Evolutionary conservation across 2,797 vertebrate genomes (phyloP).

Genomic region (Anguilla anguilla): DNA sequence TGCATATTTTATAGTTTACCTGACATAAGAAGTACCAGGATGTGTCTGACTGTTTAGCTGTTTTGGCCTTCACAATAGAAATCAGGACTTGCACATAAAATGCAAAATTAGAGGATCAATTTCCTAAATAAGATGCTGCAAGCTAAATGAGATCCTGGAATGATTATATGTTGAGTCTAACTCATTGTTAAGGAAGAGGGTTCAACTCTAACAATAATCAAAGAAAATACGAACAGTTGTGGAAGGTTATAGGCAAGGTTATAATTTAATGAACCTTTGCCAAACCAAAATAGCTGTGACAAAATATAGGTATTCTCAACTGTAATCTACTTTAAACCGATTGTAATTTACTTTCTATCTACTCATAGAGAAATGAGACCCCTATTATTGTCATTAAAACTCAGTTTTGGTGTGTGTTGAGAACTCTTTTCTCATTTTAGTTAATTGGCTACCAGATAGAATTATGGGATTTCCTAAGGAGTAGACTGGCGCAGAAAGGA

Average conservation of each 20-base stretch:
- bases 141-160: constrained; percentile 7
- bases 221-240: constrained; percentile 24
- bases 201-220: constrained; percentile 14
- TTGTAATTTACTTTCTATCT: constrained; percentile 24
- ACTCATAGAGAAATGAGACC: constrained; percentile 17
- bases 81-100: constrained; percentile 8
- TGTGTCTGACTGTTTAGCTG: neutral
- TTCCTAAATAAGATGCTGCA: constrained; percentile 20
- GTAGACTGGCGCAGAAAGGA: neutral
- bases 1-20: neutral
- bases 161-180: constrained; percentile 29
- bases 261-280: constrained; percentile 26
- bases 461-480: constrained; percentile 16
- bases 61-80: constrained; percentile 1
- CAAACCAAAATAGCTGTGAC: constrained; percentile 33
- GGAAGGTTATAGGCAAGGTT: constrained; percentile 14
- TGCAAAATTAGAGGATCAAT: constrained; percentile 13
- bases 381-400: constrained; percentile 15
- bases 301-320: constrained; percentile 22
- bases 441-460: constrained; percentile 15
- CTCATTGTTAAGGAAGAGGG: neutral
- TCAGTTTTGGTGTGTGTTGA: constrained; percentile 16
- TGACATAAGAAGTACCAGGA: neutral
- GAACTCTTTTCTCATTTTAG: constrained; percentile 22
- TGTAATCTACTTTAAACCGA: constrained; percentile 25